Conservation (phyloP, 2,888 invertebrate genomes). For the Lordiphosa andalusiaca region DNA sequence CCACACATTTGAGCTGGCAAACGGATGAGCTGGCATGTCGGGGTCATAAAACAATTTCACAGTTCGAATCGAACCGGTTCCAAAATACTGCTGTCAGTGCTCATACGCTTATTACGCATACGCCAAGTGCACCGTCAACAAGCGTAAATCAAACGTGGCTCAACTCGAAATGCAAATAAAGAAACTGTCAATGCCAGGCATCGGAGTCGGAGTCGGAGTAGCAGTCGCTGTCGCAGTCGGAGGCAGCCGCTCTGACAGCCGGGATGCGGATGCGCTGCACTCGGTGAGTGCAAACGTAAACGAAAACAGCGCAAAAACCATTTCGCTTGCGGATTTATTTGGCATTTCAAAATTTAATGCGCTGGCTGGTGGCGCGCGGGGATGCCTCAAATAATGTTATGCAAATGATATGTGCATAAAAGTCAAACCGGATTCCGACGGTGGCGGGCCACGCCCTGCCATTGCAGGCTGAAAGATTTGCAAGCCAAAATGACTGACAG, state of each 20-base stretch:
- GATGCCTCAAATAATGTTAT: conserved; percentile 73
- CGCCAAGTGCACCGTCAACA: conserved; percentile 50
- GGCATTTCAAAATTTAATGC: conserved; percentile 63
- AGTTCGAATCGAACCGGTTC: background rate
- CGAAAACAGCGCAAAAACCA: conserved; percentile 53
- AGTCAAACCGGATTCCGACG: conserved; percentile 61
- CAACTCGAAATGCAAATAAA: conserved; percentile 57
- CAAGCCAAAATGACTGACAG: conserved; percentile 54
- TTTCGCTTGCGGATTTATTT: conserved; percentile 67
- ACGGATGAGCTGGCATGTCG: conserved; percentile 21
- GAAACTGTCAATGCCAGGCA: conserved; percentile 56
- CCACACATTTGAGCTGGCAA: conserved; percentile 19
- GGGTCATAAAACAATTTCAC: conserved; percentile 36
- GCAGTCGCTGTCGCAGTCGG: conserved; percentile 20
- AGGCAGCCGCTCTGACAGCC: conserved; percentile 12
- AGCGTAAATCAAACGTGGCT: conserved; percentile 61
- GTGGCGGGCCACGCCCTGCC: conserved; percentile 19
- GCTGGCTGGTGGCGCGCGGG: conserved; percentile 34
- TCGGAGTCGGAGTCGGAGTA: conserved; percentile 23
- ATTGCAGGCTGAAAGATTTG: conserved; percentile 13
- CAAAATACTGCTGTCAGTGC: conserved; percentile 17
- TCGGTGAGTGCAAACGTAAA: conserved; percentile 50
- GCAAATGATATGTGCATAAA: conserved; percentile 78
- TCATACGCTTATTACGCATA: conserved; percentile 44
- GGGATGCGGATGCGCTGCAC: conserved; percentile 49